Evolutionary conservation across 2,113 vertebrate species (phyloP).

Genomic region (Edolisoma coerulescens): DNA sequence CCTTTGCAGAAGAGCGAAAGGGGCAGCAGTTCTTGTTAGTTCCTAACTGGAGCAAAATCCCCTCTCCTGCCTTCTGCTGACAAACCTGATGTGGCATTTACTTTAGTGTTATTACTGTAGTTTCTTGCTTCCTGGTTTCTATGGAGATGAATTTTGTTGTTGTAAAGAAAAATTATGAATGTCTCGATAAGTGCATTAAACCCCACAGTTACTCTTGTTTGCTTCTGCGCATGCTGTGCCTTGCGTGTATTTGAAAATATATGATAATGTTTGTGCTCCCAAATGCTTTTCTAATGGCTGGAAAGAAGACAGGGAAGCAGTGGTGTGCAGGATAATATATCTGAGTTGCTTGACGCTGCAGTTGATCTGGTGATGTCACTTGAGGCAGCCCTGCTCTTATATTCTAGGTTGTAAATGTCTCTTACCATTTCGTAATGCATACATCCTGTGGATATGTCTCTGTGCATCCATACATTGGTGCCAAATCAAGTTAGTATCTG

Average conservation of each 20-base stretch:
- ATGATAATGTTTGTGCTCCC: not conserved
- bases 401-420: slow-evolving; percentile 79
- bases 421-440: slow-evolving; percentile 72
- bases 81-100: slow-evolving; percentile 66
- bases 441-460: slow-evolving; percentile 66
- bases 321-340: slow-evolving; percentile 66
- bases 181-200: not conserved
- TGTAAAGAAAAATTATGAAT: slow-evolving; percentile 38
- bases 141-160: slow-evolving; percentile 61
- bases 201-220: not conserved
- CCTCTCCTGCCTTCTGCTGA: slow-evolving; percentile 34
- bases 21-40: slow-evolving; percentile 17
- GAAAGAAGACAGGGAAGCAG: slow-evolving; percentile 28
- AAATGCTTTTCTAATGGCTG: slow-evolving; percentile 45
- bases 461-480: slow-evolving; percentile 68
- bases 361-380: slow-evolving; percentile 80
- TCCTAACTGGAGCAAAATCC: slow-evolving; percentile 18
- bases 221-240: not conserved
- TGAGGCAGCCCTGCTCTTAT: slow-evolving; percentile 72
- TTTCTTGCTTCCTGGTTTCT: slow-evolving; percentile 49
- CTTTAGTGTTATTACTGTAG: slow-evolving; percentile 56
- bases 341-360: slow-evolving; percentile 69
- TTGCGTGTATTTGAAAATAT: slow-evolving; percentile 20
- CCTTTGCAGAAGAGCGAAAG: not conserved
- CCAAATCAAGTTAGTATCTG: slow-evolving; percentile 69